Percentiles rank a stretch among this genome's conserved stretches.
Conservation (phyloP, 2,888 invertebrate genomes). For the Frankliniella intonsa region DNA sequence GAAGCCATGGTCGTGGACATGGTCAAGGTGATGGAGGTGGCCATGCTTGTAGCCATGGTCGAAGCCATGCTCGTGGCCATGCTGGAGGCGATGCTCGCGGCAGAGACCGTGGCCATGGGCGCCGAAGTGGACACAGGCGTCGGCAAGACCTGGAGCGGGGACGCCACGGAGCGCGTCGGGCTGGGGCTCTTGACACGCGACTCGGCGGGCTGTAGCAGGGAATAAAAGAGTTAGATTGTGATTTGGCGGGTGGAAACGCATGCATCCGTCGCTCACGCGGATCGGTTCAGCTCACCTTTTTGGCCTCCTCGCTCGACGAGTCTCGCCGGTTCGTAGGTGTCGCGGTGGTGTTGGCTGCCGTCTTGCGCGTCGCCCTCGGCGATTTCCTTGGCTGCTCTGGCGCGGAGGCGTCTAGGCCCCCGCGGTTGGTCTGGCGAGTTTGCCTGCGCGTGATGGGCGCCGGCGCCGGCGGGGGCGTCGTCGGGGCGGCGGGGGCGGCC, state of each 20-base stretch:
- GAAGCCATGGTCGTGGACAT: slow-evolving; percentile 9
- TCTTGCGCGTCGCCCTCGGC: slow-evolving; percentile 27
- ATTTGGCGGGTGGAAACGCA: not conserved
- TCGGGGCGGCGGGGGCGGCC: slow-evolving; percentile 28
- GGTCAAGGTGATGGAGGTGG: not conserved
- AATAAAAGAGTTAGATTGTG: not conserved
- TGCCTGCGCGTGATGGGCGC: slow-evolving; percentile 31
- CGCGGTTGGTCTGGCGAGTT: slow-evolving; percentile 24
- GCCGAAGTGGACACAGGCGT: slow-evolving; percentile 25
- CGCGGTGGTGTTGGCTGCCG: slow-evolving; percentile 3
- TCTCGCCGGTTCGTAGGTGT: slow-evolving; percentile 28
- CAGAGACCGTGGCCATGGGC: not conserved
- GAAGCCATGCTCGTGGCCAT: slow-evolving; percentile 31
- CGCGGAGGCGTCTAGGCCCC: slow-evolving; percentile 26
- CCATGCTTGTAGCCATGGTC: not conserved
- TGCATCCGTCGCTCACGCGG: no score
- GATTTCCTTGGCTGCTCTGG: slow-evolving; percentile 31
- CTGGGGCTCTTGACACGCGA: not conserved
- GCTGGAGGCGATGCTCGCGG: not conserved
- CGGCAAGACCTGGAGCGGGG: slow-evolving; percentile 25
- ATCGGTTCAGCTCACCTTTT: slow-evolving; percentile 13
- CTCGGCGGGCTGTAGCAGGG: not conserved
- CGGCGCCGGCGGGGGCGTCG: slow-evolving; percentile 33
- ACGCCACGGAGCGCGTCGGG: slow-evolving; percentile 26
- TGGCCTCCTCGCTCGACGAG: slow-evolving; percentile 29